Base-by-base conservation (phyloP, 2,888 invertebrate species). In the Pardosa pseudoannulata region DNA sequence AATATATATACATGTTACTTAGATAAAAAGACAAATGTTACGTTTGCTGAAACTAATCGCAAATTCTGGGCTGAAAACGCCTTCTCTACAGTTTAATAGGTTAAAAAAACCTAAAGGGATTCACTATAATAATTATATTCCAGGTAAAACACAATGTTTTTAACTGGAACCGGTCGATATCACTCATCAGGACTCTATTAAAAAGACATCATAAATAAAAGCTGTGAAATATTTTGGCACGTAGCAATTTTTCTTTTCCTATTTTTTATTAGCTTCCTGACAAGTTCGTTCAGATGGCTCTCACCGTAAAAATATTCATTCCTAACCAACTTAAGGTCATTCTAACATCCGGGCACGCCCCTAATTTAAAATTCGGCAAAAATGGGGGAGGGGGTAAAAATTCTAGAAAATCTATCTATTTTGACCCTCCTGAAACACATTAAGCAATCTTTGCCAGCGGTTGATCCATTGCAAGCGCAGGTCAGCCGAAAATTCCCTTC, bases 261-360 rank as follows among this genome's bases (percentile, higher is more conserved):
- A 19, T 6, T 56, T 56, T 56, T 56, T 56, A 56, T 23, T 56
- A 56, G 23, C 23, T 56, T 56, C 56, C 56, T 56, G 56, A 56
- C 56, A 56, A 23, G 56, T 56, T 2, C 56, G 19, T 56, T 56
- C 56, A 56, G 23, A 23, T 23, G 56, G 9, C 9, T 7, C 9
- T 7, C 9, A 7, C 36, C 6, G 19, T 23, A 56, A 56, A 19
- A 56, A 23, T 56, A 56, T 16, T 23, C 23, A 23, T 23, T 16
- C 5, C 23, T 23, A 56, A 56, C 56, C 56, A 67, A 31, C n/a
- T 70, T 70, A 72, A 76, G 46, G 75, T 65, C 75, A 64, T 62
- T 41, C 31, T 75, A 32, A 41, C 23, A 71, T 83, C 82, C 72
- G 76, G 82, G 76, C 32, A 71, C 82, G 71, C 75, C 82, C 56